Base-by-base conservation (phyloP, 2,888 invertebrate species). In the Apamea monoglypha region DNA sequence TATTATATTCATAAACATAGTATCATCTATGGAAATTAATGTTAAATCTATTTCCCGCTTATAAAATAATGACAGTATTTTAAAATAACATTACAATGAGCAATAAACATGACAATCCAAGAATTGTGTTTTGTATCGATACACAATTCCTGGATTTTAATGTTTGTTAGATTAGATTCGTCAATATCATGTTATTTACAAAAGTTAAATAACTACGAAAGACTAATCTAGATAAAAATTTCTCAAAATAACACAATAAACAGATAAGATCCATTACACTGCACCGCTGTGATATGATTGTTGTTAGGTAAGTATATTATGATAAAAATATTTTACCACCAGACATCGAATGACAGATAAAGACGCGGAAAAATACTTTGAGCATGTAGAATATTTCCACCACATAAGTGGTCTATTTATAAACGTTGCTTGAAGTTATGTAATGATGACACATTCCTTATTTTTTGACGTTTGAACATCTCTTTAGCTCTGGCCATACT, bases 301-400 rank as follows among this genome's bases (percentile, higher is more conserved):
- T 18, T 32, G 21, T 16, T 16, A 40, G 16, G 14, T 16, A 40
- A 10, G 14, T 32, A 64, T 40, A 25, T 8, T 21, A 14, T 21
- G 36, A 76, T 68, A 63, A 63, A 68, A 80, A 29, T 44, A 21
- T 29, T 47, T 25, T 61, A 1, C 12, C 32, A 44, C 21, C 29
- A 32, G 21, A 59, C 40, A 59, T 68, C n/a, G 12, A 44, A 36
- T 44, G n/a, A 67, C 59, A 44, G 76, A 68, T 61, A 61, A 61
- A 50, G 44, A 32, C 12, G 7, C 10, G 64, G 53, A 56, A 66
- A 80, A 80, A 59, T 47, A 82, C 74, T 73, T 47, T 18, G 36
- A 18, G 6, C 4, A 25, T 56, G 29, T 47, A 66, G n/a, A 10
- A 32, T 29, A 10, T 59, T 82, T 74, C 74, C 47, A 0, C 6